phyloP scores from a whole-genome alignment of 2,797 vertebrate species.

The Ciconia nigra region DNA sequence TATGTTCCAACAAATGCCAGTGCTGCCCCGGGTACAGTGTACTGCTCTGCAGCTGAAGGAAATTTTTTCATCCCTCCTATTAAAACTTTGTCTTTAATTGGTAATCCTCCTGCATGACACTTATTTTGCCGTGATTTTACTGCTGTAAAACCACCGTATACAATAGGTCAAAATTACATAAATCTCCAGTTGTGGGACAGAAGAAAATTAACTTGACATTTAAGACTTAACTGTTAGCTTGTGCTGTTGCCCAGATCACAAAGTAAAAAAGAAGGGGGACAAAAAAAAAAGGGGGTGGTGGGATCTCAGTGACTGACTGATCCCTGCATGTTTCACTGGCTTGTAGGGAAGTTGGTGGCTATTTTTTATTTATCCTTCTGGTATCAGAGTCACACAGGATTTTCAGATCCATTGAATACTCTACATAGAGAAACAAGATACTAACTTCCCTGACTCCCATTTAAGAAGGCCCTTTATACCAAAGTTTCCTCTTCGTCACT shows the following conservation, averaged over 20 bases:
- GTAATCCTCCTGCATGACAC: neutral
- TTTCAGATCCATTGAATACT: neutral
- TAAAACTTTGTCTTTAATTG: neutral
- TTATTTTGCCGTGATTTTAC: neutral
- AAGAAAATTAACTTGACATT: neutral
- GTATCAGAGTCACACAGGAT: neutral
- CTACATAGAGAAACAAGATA: neutral
- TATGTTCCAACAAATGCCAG: constrained; percentile 32
- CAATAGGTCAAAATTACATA: neutral
- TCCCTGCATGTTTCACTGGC: neutral
- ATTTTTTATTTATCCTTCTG: neutral
- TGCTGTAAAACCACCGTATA: neutral
- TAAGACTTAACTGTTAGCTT: neutral
- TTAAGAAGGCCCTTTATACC: neutral
- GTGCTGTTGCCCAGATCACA: neutral
- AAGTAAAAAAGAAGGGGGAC: neutral
- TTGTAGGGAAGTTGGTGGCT: neutral
- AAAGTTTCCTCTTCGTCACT: neutral
- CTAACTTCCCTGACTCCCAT: neutral
- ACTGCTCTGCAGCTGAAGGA: neutral
- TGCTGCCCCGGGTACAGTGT: neutral
- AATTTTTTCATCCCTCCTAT: neutral
- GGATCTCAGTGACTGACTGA: neutral
- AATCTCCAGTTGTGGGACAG: neutral
- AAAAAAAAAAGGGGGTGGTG: neutral